Base-by-base conservation (phyloP, 2,113 vertebrate genomes). In the Cottus gobio region DNA sequence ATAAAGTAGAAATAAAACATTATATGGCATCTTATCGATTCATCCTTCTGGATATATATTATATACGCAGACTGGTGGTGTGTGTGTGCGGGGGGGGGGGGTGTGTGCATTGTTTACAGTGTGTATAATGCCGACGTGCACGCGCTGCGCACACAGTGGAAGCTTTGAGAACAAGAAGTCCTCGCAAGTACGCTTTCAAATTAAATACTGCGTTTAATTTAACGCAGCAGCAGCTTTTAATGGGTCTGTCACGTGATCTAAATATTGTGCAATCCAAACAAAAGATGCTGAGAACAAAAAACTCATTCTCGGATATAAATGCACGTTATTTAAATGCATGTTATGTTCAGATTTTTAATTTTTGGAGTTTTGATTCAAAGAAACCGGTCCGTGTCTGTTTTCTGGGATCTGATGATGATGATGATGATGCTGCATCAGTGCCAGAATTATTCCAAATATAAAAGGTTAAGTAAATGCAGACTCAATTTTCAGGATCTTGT, bases 21-120 rank as follows among this genome's bases (percentile, higher is more conserved):
- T 42, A 42, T 42, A 10, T 42, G 12, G 2, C 18, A 18, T 50
- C 6, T 20, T 50, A 50, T 22, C 18, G 46, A 50, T 50, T 18
- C 15, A 22, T 50, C 46, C 22, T 50, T 6, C 15, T 50, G 16
- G 3, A 18, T 50, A 50, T 5, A 18, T 50, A 15, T 22, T 50
- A 22, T 50, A 20, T 20, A 6, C 18, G 15, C 46, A 18, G 18
- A 50, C 46, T 50, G 20, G 7, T 83, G 87, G 86, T 3, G 34
- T 34, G 34, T 34, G 34, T 34, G 3, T 34, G 34, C 6, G 39
- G 37, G 7, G 39, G 6, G 6, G 10, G 39, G 39, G 42, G 3
- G 12, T 44, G n/a, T n/a, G n/a, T 15, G 42, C 42, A 44, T 44
- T 44, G 42, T 44, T 91, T 89, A 89, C 63, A 15, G 12, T 44